Conservation (phyloP, 2,113 vertebrate species). For the Atrichornis clamosus region DNA sequence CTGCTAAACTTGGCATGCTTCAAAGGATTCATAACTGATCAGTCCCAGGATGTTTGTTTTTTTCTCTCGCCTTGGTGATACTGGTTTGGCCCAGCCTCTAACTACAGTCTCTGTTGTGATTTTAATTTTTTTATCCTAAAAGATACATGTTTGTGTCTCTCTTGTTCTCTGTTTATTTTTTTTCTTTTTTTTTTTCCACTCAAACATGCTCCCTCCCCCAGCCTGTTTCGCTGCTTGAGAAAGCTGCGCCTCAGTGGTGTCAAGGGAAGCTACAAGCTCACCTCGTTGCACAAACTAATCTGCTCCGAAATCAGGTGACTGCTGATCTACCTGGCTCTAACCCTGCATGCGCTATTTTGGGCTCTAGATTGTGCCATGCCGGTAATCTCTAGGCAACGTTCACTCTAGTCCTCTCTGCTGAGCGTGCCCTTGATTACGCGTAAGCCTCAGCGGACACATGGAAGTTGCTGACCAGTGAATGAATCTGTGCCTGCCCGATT, state of each 20-base stretch:
- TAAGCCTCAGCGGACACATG: neutral
- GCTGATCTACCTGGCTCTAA: slow-evolving; percentile 70
- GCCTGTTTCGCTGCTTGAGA: slow-evolving; percentile 96
- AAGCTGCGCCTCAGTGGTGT: slow-evolving; percentile 97
- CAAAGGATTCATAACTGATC: slow-evolving; percentile 50
- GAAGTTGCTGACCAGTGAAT: neutral
- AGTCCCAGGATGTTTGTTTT: slow-evolving; percentile 3
- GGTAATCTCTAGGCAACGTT: slow-evolving; percentile 39
- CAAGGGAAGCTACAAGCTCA: slow-evolving; percentile 99
- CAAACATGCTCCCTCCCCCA: slow-evolving; percentile 68
- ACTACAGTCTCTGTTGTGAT: slow-evolving; percentile 40
- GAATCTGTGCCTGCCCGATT: neutral
- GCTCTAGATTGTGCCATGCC: slow-evolving; percentile 17
- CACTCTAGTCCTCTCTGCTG: slow-evolving; percentile 13
- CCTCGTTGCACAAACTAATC: slow-evolving; percentile 97
- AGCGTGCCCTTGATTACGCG: neutral
- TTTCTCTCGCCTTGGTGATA: slow-evolving; percentile 10
- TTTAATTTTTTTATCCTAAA: slow-evolving; percentile 31
- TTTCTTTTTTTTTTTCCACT: slow-evolving; percentile 11
- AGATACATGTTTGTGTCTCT: slow-evolving; percentile 51
- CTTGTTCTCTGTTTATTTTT: slow-evolving; percentile 59
- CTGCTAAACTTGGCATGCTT: slow-evolving; percentile 64
- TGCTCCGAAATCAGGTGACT: slow-evolving; percentile 98
- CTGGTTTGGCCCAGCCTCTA: slow-evolving; percentile 28
- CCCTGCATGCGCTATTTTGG: slow-evolving; percentile 70